A percentile compares a stretch with the other conserved stretches of the same genome.
Conservation (phyloP, 2,888 invertebrate genomes). For the Drosophila lutescens region DNA sequence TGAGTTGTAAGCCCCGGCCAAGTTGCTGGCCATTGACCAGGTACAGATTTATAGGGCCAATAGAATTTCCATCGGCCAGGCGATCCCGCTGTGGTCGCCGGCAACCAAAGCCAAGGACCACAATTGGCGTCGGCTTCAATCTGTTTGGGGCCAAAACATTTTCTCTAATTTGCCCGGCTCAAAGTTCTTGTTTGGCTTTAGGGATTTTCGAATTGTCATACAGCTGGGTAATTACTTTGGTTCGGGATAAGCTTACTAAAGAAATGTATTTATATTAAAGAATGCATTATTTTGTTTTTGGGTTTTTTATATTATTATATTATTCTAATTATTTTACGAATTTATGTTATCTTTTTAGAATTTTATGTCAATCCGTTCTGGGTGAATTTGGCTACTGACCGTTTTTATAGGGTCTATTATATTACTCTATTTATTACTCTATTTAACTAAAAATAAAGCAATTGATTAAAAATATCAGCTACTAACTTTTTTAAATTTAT, state of each 20-base stretch:
- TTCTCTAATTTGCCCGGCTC: slow-evolving; percentile 10
- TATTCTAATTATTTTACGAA: neutral
- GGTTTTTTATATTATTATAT: no score
- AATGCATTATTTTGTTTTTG: no score
- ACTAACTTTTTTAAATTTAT: neutral
- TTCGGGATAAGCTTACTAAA: neutral
- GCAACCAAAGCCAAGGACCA: slow-evolving; percentile 22
- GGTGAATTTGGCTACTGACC: no score
- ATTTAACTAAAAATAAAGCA: no score
- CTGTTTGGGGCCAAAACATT: slow-evolving; percentile 11
- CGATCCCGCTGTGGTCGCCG: slow-evolving; percentile 7
- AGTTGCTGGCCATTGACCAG: slow-evolving; percentile 33
- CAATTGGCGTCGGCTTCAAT: slow-evolving; percentile 38
- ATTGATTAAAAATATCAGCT: no score
- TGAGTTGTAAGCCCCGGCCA: slow-evolving; percentile 58
- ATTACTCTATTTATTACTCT: no score
- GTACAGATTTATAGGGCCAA: slow-evolving; percentile 54
- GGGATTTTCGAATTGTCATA: neutral
- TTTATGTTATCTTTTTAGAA: neutral
- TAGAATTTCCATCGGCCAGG: slow-evolving; percentile 36
- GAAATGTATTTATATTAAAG: neutral
- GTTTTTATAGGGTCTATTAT: no score
- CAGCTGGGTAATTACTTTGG: neutral
- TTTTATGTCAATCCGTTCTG: no score
- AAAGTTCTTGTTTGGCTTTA: slow-evolving; percentile 2